A percentile compares a stretch with the other conserved stretches of the same genome.
phyloP scores from a whole-genome alignment of 1,140 invertebrate genomes.

The Lepidotrigona ventralis region DNA sequence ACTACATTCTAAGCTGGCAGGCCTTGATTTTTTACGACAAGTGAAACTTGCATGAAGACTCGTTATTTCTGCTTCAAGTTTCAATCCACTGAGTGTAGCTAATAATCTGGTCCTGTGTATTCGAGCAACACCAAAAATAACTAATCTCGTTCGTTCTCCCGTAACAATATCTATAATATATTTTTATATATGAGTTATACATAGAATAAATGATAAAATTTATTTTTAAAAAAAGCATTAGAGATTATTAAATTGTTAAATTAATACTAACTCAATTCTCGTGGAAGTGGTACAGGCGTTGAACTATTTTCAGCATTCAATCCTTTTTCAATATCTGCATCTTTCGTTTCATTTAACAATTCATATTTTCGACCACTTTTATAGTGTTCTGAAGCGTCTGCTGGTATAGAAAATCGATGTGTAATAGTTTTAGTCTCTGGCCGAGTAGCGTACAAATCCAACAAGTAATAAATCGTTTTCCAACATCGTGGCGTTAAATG shows the following conservation, averaged over 20 bases:
- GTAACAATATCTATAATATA: constrained; percentile 73
- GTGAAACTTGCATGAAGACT: constrained; percentile 89
- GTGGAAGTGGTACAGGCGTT: constrained; percentile 79
- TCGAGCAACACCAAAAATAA: constrained; percentile 93
- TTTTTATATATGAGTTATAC: constrained; percentile 43
- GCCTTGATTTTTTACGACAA: constrained; percentile 88
- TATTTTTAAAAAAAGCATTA: neutral
- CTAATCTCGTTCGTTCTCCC: constrained; percentile 81
- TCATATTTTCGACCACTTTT: constrained; percentile 73
- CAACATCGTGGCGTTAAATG: constrained; percentile 90
- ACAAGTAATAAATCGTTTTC: constrained; percentile 95
- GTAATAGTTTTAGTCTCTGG: constrained; percentile 95
- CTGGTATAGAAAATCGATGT: constrained; percentile 80
- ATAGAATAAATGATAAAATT: neutral
- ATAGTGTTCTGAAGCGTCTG: constrained; percentile 73
- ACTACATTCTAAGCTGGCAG: constrained; percentile 89
- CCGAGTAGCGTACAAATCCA: constrained; percentile 96
- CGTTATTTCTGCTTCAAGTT: constrained; percentile 93
- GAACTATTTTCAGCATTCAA: constrained; percentile 75
- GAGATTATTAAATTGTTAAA: neutral
- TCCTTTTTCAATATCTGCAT: constrained; percentile 78
- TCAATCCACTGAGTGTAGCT: constrained; percentile 95
- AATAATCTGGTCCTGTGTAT: constrained; percentile 93
- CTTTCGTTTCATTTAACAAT: constrained; percentile 70
- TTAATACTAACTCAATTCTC: constrained; percentile 72